phyloP scores from a whole-genome alignment of 1,140 invertebrate genomes.

The Chlorops oryzae region DNA sequence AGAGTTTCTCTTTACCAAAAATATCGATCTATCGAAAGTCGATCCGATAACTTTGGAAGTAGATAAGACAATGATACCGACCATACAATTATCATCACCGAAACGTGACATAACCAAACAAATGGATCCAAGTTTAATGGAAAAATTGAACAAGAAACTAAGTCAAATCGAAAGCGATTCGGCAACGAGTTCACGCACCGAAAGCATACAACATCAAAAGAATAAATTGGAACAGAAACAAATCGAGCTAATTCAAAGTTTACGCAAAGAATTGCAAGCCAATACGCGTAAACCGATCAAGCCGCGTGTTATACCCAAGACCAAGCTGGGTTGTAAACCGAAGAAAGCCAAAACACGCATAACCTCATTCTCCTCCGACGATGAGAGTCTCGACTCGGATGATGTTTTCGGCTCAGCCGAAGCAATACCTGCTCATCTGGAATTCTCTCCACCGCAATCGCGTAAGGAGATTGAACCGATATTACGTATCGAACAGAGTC shows the following conservation, averaged over 20 bases:
- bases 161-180: conserved; percentile 67
- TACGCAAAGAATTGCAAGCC: conserved; percentile 42
- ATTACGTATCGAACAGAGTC: conserved; percentile 60
- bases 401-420: conserved; percentile 66
- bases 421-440: conserved; percentile 59
- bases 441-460: conserved; percentile 64
- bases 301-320: conserved; percentile 42
- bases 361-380: conserved; percentile 64
- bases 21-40: conserved; percentile 63
- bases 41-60: conserved; percentile 63
- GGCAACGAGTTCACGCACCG: conserved; percentile 61
- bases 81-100: conserved; percentile 58
- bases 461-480: conserved; percentile 66
- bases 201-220: conserved; percentile 57
- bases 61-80: conserved; percentile 56
- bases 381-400: conserved; percentile 65
- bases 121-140: conserved; percentile 59
- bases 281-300: conserved; percentile 38
- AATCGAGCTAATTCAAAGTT: conserved; percentile 45
- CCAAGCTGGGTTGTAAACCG: conserved; percentile 36
- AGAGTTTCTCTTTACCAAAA: conserved; percentile 63
- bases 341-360: conserved; percentile 60
- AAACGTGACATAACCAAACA: conserved; percentile 60
- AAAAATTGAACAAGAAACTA: conserved; percentile 63
- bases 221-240: conserved; percentile 49